Conservation (phyloP, 2,113 vertebrate species). For the Neofelis nebulosa region DNA sequence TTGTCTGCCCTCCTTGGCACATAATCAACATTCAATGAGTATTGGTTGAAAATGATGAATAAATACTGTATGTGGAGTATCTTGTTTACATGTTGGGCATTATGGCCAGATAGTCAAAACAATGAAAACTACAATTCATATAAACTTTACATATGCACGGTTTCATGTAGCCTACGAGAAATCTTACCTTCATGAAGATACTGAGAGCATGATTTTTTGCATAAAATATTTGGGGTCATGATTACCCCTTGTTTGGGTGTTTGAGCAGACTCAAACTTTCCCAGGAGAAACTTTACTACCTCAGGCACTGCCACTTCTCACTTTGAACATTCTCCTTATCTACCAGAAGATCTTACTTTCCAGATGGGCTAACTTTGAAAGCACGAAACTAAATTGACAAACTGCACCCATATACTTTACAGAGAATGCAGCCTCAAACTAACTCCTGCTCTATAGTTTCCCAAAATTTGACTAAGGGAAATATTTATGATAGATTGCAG, state of each 20-base stretch:
- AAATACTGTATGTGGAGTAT: neutral
- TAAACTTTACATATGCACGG: neutral
- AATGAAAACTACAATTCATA: neutral
- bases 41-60: slow-evolving; percentile 8
- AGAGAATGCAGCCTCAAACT: neutral
- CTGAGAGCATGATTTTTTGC: neutral
- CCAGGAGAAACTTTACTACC: neutral
- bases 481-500: neutral
- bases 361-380: neutral
- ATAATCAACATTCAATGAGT: neutral
- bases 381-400: neutral
- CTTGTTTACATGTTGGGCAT: neutral
- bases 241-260: neutral
- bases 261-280: neutral
- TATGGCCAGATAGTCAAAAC: neutral
- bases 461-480: neutral
- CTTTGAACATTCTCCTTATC: neutral
- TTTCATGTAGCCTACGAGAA: neutral
- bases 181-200: neutral
- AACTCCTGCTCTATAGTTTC: neutral
- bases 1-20: neutral
- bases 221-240: neutral
- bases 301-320: neutral
- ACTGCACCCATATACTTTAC: neutral
- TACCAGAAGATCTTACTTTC: neutral